These are phyloP conservation scores for Dicerorhinus sumatrensis DNA, from an alignment of 2,113 vertebrate genomes.

Conservation along the genomic window DNA sequence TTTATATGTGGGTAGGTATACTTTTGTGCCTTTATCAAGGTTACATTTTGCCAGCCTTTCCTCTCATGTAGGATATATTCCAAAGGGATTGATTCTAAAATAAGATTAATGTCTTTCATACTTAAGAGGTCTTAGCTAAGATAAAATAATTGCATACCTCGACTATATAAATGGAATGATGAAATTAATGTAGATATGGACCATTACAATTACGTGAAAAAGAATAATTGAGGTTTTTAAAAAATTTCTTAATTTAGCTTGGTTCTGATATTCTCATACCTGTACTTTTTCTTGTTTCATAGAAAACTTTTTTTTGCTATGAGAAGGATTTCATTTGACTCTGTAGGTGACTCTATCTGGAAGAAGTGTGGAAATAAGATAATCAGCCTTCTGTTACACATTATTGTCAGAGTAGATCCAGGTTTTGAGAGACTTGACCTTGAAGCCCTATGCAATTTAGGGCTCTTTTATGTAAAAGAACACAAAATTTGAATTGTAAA, in stretches of 20 bases:
- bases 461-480: background rate
- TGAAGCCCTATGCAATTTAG: constrained; percentile 1
- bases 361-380: background rate
- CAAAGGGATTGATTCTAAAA: background rate
- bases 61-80: background rate
- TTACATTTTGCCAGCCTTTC: constrained; percentile 33
- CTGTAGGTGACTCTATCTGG: background rate
- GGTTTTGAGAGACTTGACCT: background rate
- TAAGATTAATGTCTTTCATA: background rate
- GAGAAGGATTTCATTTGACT: background rate
- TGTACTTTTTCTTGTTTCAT: background rate
- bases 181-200: background rate
- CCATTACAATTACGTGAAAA: background rate
- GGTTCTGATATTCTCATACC: background rate
- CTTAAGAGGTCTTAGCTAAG: background rate
- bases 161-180: background rate
- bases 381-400: background rate
- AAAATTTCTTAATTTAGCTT: constrained; percentile 44
- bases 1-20: background rate
- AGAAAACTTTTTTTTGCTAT: background rate
- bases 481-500: background rate
- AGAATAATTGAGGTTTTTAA: background rate
- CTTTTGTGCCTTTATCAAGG: background rate
- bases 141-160: background rate
- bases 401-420: background rate